Conservation (phyloP, 2,888 invertebrate genomes). For the Pecten maximus region DNA sequence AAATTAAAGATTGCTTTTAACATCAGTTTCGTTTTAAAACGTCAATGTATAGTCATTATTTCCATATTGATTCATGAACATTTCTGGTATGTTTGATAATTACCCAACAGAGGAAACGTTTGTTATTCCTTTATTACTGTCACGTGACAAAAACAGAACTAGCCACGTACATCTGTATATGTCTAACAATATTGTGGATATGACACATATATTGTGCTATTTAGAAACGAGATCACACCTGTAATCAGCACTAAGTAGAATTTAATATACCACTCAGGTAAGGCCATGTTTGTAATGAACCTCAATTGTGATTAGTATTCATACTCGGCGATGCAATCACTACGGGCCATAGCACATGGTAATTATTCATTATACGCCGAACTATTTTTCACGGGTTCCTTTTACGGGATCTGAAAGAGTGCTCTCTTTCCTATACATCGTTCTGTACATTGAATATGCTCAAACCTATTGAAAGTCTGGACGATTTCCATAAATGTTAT, state of each 20-base stretch:
- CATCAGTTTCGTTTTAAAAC: too few species aligned
- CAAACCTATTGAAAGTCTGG: not conserved
- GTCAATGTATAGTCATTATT: too few species aligned
- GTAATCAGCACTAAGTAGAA: not conserved
- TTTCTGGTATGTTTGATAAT: too few species aligned
- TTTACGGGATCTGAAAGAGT: not conserved
- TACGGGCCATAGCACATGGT: not conserved
- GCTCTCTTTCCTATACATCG: not conserved
- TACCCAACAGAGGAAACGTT: too few species aligned
- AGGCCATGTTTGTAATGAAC: not conserved
- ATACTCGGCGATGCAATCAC: not conserved
- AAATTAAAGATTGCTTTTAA: too few species aligned
- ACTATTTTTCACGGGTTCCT: not conserved
- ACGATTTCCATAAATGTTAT: not conserved
- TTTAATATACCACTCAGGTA: not conserved
- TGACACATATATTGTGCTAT: not conserved
- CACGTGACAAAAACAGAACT: not conserved
- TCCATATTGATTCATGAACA: too few species aligned
- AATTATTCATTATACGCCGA: not conserved
- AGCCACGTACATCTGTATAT: not conserved
- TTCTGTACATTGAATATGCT: not conserved
- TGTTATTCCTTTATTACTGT: not conserved
- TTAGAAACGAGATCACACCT: not conserved
- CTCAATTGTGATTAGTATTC: not conserved
- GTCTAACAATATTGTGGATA: not conserved